Evolutionary conservation across 2,888 invertebrate species (phyloP).

Genomic region (Polylopha cassiicola): DNA sequence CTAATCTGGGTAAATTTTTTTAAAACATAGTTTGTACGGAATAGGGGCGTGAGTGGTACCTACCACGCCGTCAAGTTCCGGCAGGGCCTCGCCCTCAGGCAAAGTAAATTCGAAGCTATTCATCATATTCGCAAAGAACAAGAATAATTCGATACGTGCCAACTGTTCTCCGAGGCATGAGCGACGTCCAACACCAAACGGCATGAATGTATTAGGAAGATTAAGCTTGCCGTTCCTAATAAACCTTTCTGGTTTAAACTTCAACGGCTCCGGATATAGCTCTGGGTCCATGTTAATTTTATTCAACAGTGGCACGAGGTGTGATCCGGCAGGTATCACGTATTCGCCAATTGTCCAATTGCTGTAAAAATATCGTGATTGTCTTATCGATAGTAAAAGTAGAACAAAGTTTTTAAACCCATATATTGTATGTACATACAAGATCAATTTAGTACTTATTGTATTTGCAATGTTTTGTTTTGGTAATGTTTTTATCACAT

Average conservation of each 20-base stretch:
- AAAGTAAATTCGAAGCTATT: conserved; percentile 83
- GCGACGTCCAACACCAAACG: conserved; percentile 90
- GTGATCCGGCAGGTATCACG: conserved; percentile 84
- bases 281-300: conserved; percentile 90
- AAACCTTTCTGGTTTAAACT: conserved; percentile 86
- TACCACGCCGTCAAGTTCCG: conserved; percentile 83
- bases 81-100: conserved; percentile 81
- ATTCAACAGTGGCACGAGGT: conserved; percentile 87
- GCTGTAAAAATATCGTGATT: conserved; percentile 62
- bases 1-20: neutral
- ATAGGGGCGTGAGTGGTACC: conserved; percentile 86
- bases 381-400: neutral
- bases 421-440: too few relatives aligned
- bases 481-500: too few relatives aligned
- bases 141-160: conserved; percentile 89
- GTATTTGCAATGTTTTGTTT: too few relatives aligned
- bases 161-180: conserved; percentile 89
- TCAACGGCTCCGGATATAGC: conserved; percentile 86
- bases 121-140: conserved; percentile 87
- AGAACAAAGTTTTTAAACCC: too few relatives aligned
- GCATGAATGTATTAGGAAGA: conserved; percentile 88
- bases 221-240: conserved; percentile 82
- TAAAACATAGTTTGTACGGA: conserved; percentile 33
- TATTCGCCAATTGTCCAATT: conserved; percentile 84
- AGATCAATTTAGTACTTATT: too few relatives aligned